Base-by-base conservation (phyloP, 2,113 vertebrate species). In the Furnarius figulus region DNA sequence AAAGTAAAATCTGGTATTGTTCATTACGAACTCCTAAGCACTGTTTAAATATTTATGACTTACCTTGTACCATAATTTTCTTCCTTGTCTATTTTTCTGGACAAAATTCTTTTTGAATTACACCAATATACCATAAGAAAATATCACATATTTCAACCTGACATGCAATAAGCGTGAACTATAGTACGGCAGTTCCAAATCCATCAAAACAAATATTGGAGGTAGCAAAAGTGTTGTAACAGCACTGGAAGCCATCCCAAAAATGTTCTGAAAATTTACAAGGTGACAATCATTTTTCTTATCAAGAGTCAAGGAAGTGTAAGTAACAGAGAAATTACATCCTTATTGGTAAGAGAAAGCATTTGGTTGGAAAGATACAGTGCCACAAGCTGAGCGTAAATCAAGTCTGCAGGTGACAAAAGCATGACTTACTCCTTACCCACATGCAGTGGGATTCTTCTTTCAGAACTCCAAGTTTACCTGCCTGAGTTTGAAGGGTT, bases 241-340 rank as follows among this genome's bases (percentile, higher is more conserved):
- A 87, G 66, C 85, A 70, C 58, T 66, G 70, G 71, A 72, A 96
- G 81, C 49, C 28, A 83, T 49, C 62, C 72, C 73, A 55, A 83
- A 96, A 94, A 58, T 44, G 46, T 30, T 94, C 58, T 46, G 46
- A 91, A 90, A 91, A 87, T 93, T 50, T 93, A 70, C 49, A 62
- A 73, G 58, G 44, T 23, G 46, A 47, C 71, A 87, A 53, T 91
- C 3, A 73, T 73, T 95, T 88, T 78, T 94, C 86, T 89, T 94
- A 83, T 22, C 85, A 59, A 87, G 55, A 93, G n/a, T 85, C 85
- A 91, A 93, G 74, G 89, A 91, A 89, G 62, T 58, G 30, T 91
- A 91, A 95, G 89, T 96, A 95, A 91, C 70, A 27, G 91, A 94
- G 89, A 83, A 89, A 80, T 50, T 1, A 53, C 81, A 91, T 91